Conservation (phyloP, 2,113 vertebrate genomes). For the Lipophrys pholis region DNA sequence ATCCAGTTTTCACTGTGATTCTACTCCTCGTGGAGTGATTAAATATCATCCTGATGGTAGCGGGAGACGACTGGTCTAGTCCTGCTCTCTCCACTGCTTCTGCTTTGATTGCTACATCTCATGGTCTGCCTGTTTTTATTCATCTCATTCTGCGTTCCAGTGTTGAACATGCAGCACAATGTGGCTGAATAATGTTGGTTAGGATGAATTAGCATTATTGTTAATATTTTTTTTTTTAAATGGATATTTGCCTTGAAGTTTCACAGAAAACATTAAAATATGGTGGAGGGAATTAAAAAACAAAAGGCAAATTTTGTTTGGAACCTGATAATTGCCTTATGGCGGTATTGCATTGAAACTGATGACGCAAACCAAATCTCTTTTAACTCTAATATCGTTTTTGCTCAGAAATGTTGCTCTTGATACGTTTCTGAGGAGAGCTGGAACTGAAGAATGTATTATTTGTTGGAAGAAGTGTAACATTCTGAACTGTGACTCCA, state of each 20-base stretch:
- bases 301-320: not conserved
- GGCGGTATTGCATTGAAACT: conserved; percentile 12
- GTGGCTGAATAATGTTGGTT: not conserved
- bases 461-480: not conserved
- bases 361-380: conserved; percentile 8
- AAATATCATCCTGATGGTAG: conserved; percentile 31
- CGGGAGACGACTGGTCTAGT: conserved; percentile 3
- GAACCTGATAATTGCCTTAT: conserved; percentile 8
- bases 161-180: not conserved
- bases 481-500: not conserved
- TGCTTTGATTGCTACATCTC: conserved; percentile 33
- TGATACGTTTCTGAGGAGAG: conserved; percentile 15
- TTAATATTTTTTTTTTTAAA: not conserved
- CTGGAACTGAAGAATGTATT: not conserved
- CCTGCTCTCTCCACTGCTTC: conserved; percentile 5
- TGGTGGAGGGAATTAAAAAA: not conserved
- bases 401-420: conserved; percentile 26
- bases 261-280: conserved; percentile 12
- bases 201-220: conserved; percentile 19
- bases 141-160: not conserved
- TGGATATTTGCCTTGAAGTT: not conserved
- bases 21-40: conserved; percentile 18
- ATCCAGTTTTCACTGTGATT: conserved; percentile 25
- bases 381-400: conserved; percentile 34
- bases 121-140: conserved; percentile 33